A percentile compares a stretch with the other conserved stretches of the same genome.
Evolutionary conservation across 2,888 invertebrate species (phyloP).

Genomic region (Catocala fraxini): DNA sequence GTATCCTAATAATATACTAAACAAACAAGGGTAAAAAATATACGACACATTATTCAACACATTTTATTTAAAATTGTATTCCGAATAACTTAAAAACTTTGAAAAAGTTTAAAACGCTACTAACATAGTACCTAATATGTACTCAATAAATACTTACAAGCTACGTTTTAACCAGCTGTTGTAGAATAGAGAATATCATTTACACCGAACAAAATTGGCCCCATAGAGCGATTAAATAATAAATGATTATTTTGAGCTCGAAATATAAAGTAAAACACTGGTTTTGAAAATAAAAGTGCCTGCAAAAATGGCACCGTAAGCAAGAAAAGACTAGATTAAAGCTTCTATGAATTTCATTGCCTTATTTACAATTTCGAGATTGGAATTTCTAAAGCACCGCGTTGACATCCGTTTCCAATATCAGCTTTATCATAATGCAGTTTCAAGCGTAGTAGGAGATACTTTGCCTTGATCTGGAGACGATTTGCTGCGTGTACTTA

Average conservation of each 20-base stretch:
- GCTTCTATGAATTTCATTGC: conserved; percentile 82
- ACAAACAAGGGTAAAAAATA: conserved; percentile 31
- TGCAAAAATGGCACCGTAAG: conserved; percentile 76
- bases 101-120: conserved; percentile 81
- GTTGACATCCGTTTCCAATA: conserved; percentile 38
- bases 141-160: conserved; percentile 85
- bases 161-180: conserved; percentile 74
- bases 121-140: conserved; percentile 69
- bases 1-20: too few relatives aligned
- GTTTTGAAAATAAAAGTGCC: conserved; percentile 67
- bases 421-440: conserved; percentile 86
- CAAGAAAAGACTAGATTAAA: conserved; percentile 86
- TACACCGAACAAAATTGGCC: conserved; percentile 78
- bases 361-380: conserved; percentile 63
- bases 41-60: conserved; percentile 70
- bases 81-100: conserved; percentile 85
- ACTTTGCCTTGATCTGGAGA: conserved; percentile 75
- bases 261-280: conserved; percentile 68
- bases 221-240: conserved; percentile 72
- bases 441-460: conserved; percentile 88
- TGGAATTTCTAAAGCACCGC: conserved; percentile 72
- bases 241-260: conserved; percentile 66
- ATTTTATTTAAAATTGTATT: conserved; percentile 82
- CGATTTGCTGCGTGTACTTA: conserved; percentile 60
- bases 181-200: conserved; percentile 62